phyloP scores from a whole-genome alignment of 2,113 vertebrate genomes.

The Anoplopoma fimbria region DNA sequence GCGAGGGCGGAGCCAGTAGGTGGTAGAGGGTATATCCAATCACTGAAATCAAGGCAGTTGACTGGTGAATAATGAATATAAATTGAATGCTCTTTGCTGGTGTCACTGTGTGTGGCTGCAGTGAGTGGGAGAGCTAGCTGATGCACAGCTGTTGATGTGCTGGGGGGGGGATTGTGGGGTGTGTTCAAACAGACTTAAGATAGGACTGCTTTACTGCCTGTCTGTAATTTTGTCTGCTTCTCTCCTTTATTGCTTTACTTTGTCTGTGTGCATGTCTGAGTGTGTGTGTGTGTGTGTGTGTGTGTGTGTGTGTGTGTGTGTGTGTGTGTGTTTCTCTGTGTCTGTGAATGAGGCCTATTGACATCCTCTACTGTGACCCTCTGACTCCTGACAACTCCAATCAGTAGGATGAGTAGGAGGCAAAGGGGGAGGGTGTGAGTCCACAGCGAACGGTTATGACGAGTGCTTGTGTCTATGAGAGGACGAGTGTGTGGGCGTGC shows the following conservation, averaged over 20 bases:
- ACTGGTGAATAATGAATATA: slow-evolving; percentile 88
- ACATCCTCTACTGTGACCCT: slow-evolving; percentile 72
- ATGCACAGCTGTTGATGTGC: slow-evolving; percentile 64
- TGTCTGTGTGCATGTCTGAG: not conserved
- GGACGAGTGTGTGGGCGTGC: not conserved
- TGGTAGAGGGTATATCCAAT: slow-evolving; percentile 80
- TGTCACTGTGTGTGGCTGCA: slow-evolving; percentile 37
- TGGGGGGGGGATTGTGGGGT: slow-evolving; percentile 58
- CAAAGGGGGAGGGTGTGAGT: slow-evolving; percentile 52
- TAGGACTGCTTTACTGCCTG: slow-evolving; percentile 53
- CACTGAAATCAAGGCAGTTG: slow-evolving; percentile 83
- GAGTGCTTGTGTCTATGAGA: slow-evolving; percentile 1
- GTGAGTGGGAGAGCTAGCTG: slow-evolving; percentile 56
- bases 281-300: slow-evolving; percentile 33
- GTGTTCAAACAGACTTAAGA: slow-evolving; percentile 68
- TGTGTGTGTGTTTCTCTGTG: slow-evolving; percentile 13
- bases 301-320: not conserved
- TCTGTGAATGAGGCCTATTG: slow-evolving; percentile 70
- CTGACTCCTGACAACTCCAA: slow-evolving; percentile 77
- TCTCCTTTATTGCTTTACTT: slow-evolving; percentile 29
- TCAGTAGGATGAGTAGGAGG: slow-evolving; percentile 75
- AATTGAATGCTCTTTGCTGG: slow-evolving; percentile 83
- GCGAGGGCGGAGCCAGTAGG: slow-evolving; percentile 48
- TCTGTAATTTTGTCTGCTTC: slow-evolving; percentile 54
- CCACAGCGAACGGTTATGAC: slow-evolving; percentile 46